These are phyloP conservation scores for Pseudanteris insignis DNA, from an alignment of 2,888 invertebrate species.

Conservation along the genomic window DNA sequence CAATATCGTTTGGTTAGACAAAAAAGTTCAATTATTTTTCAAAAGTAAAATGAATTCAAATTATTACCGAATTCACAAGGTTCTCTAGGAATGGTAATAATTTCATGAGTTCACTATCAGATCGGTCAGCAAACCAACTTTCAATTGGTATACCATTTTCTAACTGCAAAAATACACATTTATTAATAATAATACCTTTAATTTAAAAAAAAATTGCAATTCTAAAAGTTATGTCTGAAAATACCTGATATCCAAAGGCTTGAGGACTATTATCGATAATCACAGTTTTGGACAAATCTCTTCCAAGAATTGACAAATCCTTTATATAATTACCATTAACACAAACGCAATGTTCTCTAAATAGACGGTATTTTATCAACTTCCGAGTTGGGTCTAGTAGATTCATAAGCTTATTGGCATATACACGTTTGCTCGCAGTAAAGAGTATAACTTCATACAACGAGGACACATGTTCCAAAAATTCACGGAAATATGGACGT, in stretches of 20 bases:
- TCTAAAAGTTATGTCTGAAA: too few species aligned
- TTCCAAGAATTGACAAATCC: slow-evolving; percentile 90
- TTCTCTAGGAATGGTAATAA: slow-evolving; percentile 91
- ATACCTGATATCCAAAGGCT: slow-evolving; percentile 89
- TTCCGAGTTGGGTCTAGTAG: slow-evolving; percentile 87
- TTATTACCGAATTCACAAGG: slow-evolving; percentile 77
- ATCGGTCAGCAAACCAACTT: slow-evolving; percentile 94
- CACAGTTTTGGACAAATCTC: slow-evolving; percentile 88
- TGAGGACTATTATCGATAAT: slow-evolving; percentile 91
- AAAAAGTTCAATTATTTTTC: too few species aligned
- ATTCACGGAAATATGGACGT: slow-evolving; percentile 90
- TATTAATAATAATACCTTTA: too few species aligned
- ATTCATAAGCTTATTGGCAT: slow-evolving; percentile 92
- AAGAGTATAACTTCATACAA: slow-evolving; percentile 93
- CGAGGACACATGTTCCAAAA: slow-evolving; percentile 86
- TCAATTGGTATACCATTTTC: slow-evolving; percentile 97
- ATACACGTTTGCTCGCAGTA: slow-evolving; percentile 94
- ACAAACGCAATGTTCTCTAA: slow-evolving; percentile 94
- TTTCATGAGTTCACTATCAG: slow-evolving; percentile 89
- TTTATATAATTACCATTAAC: slow-evolving; percentile 97
- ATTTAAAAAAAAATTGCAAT: too few species aligned
- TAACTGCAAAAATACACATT: slow-evolving; percentile 70
- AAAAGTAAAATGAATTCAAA: not conserved
- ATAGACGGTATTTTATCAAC: slow-evolving; percentile 90
- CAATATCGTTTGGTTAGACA: too few species aligned